These are phyloP conservation scores for Bambusicola thoracicus DNA, from an alignment of 2,113 vertebrate species.

Conservation along the genomic window DNA sequence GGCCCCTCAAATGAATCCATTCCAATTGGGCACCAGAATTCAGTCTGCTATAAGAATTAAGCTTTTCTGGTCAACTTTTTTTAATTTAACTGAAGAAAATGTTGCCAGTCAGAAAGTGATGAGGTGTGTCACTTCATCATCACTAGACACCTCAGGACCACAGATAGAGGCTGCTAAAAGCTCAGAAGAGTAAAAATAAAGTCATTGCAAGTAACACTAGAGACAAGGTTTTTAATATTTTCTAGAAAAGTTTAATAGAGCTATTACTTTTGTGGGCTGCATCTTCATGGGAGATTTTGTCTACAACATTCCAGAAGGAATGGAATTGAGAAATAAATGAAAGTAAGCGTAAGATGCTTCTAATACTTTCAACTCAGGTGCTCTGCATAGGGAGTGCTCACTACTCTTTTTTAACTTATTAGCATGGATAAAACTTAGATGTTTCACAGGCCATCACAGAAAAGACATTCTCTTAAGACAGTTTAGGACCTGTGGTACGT, in stretches of 20 bases:
- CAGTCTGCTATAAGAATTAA: neutral
- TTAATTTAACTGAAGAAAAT: conserved; percentile 5
- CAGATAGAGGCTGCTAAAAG: neutral
- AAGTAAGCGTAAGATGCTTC: neutral
- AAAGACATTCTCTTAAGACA: neutral
- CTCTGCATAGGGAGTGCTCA: accelerated
- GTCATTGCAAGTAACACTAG: neutral
- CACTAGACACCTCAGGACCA: neutral
- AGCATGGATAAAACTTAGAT: neutral
- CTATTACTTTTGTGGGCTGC: neutral
- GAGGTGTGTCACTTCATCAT: neutral
- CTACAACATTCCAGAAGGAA: neutral
- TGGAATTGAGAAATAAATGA: neutral
- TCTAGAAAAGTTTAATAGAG: neutral
- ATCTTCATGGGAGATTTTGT: neutral
- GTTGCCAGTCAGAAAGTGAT: neutral
- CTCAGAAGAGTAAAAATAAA: neutral
- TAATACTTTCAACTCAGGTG: neutral
- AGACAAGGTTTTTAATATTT: neutral
- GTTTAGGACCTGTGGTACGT: neutral
- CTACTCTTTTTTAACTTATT: neutral
- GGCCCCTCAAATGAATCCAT: neutral
- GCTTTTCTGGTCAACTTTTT: neutral
- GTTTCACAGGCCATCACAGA: neutral
- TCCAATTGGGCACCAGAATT: neutral